Evolutionary conservation across 2,888 invertebrate species (phyloP).

Genomic region (Strigamia transsilvanica): DNA sequence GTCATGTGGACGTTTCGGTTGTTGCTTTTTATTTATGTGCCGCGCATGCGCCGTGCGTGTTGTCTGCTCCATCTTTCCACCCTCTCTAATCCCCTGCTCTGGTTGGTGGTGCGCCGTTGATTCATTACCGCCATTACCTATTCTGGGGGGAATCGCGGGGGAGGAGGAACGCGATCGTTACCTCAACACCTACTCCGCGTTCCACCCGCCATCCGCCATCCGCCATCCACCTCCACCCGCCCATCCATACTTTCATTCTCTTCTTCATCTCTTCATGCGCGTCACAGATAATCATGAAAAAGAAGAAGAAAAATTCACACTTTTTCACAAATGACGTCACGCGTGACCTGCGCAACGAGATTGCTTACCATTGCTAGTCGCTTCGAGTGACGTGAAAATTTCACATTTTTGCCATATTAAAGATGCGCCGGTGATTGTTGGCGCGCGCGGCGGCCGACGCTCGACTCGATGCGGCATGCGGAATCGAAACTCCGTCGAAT

Average conservation of each 20-base stretch:
- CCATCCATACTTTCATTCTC: constrained; percentile 6
- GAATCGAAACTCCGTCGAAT: no score
- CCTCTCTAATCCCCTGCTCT: constrained; percentile 42
- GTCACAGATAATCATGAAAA: constrained; percentile 20
- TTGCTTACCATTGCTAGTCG: not conserved
- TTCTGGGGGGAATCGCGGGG: constrained; percentile 53
- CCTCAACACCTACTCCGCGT: constrained; percentile 32
- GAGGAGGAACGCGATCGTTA: constrained; percentile 49
- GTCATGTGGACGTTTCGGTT: constrained; percentile 45
- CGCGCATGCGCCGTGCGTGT: constrained; percentile 26
- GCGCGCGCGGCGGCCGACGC: no score
- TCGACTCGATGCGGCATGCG: no score
- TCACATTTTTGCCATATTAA: no score
- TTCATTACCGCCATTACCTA: constrained; percentile 55
- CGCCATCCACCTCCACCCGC: no score
- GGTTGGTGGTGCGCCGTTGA: constrained; percentile 51
- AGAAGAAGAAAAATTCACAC: not conserved
- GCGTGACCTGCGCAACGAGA: constrained; percentile 1
- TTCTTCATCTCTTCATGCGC: not conserved
- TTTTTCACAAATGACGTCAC: constrained; percentile 23
- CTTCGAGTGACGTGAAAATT: not conserved
- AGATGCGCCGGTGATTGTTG: no score
- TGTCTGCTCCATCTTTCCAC: constrained; percentile 46
- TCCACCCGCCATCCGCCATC: not conserved
- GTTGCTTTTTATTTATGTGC: constrained; percentile 48